phyloP scores from a whole-genome alignment of 2,888 invertebrate species.

The Caenorhabditis uteleia region DNA sequence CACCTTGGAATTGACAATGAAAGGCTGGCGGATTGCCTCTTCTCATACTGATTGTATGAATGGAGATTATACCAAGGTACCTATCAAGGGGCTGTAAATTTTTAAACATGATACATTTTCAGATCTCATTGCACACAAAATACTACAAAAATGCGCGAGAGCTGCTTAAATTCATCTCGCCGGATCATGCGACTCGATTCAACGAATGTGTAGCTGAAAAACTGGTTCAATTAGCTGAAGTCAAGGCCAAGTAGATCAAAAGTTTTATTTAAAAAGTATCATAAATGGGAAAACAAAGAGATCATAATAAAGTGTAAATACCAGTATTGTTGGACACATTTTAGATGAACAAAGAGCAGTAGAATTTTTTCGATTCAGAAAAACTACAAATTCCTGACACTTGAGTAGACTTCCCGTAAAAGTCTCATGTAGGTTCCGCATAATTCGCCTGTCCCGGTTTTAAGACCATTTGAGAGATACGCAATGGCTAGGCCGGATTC shows the following conservation, averaged over 20 bases:
- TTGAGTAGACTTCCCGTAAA: conserved; percentile 49
- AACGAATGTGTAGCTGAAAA: conserved; percentile 60
- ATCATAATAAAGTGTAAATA: too few relatives aligned
- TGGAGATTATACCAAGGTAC: conserved; percentile 62
- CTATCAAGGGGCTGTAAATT: too few relatives aligned
- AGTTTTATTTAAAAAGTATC: too few relatives aligned
- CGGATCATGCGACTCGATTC: conserved; percentile 70
- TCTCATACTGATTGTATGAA: conserved; percentile 67
- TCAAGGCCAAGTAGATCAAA: neutral
- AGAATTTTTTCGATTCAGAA: too few relatives aligned
- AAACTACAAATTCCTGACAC: too few relatives aligned
- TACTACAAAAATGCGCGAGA: conserved; percentile 85
- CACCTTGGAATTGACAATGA: conserved; percentile 80
- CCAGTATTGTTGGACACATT: too few relatives aligned
- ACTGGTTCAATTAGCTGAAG: conserved; percentile 41
- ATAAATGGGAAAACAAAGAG: too few relatives aligned
- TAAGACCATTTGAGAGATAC: conserved; percentile 63
- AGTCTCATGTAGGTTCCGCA: conserved; percentile 60
- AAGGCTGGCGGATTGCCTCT: conserved; percentile 67
- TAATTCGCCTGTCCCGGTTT: conserved; percentile 62
- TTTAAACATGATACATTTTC: conserved; percentile 4
- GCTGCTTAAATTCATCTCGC: conserved; percentile 80
- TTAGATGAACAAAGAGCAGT: too few relatives aligned
- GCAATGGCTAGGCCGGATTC: conserved; percentile 46
- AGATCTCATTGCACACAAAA: conserved; percentile 69